Percentiles rank a stretch among this genome's conserved stretches.
phyloP scores from a whole-genome alignment of 2,797 vertebrate genomes.

The Crax fasciolata region DNA sequence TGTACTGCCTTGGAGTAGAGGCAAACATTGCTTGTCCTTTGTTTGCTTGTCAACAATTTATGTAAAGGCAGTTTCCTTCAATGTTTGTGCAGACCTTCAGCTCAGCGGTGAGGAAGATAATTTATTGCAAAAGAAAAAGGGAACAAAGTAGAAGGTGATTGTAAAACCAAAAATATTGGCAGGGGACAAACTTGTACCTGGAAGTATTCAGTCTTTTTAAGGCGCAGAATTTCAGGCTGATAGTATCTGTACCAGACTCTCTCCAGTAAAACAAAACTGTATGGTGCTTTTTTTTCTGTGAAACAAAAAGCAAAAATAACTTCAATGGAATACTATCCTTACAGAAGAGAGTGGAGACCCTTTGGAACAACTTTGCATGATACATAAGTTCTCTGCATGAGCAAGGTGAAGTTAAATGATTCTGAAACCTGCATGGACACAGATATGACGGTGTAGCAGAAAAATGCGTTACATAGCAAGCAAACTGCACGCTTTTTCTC shows the following conservation, averaged over 20 bases:
- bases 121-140: conserved; percentile 31
- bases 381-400: not conserved
- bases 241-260: not conserved
- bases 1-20: not conserved
- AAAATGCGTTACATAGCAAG: not conserved
- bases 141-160: conserved; percentile 45
- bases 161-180: conserved; percentile 40
- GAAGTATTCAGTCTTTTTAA: conserved; percentile 17
- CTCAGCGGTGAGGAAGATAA: conserved; percentile 3
- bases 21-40: conserved; percentile 7
- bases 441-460: not conserved
- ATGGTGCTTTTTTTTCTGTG: not conserved
- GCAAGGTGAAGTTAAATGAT: not conserved
- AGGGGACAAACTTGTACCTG: not conserved
- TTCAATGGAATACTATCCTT: not conserved
- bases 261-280: not conserved
- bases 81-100: conserved; percentile 20
- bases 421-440: not conserved
- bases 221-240: conserved; percentile 20
- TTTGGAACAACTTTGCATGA: not conserved
- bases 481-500: rapidly evolving
- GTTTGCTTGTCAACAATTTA: conserved; percentile 50
- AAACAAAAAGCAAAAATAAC: conserved; percentile 4
- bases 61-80: conserved; percentile 27
- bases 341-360: not conserved